Evolutionary conservation across 2,797 vertebrate species (phyloP), one percentile per base, ranked within the genome.

Genomic region (Hypotaenidia philippensis): DNA sequence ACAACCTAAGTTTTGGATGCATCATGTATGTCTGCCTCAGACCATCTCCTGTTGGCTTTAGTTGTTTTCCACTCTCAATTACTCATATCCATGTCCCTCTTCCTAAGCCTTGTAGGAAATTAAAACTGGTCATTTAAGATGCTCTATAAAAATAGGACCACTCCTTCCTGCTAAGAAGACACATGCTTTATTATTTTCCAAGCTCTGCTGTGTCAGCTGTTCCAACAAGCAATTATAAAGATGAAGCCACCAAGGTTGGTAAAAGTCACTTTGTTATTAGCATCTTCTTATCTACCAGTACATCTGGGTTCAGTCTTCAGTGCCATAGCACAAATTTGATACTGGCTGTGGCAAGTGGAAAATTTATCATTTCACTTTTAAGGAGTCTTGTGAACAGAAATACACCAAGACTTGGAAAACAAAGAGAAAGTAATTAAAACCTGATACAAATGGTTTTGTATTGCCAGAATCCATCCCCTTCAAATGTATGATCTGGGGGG

Each of bases 241-340:
- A 64, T 41, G n/a, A 94, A 93, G 29, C 34, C 0, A 19, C 79
- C 75, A 93, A 89, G 44, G 60, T 20, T 94, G 89, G 87, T 89
- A 94, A 86, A 96, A 94, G 66, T 81, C 57, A 72, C 65, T 88
- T 90, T 94, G 79, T 88, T 90, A 81, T 19, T 89, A 86, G 57
- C 4, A 6, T 82, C 76, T 87, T 60, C 90, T 89, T 87, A 74
- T 72, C 89, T 86, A 70, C 76, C 49, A 91, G 32, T 11, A 91
- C 77, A 56, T 82, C 66, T 94, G 66, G 25, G 69, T 69, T 79
- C 74, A 83, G 68, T 49, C 36, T 63, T 64, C 47, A 64, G 44
- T 70, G 66, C 85, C 81, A 44, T 36, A 81, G 65, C 45, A 75
- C n/a, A 64, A 16, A 26, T 63, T 32, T 80, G 29, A 65, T 66